Base-by-base conservation (phyloP, 2,888 invertebrate genomes). In the Hirtodrosophila trivittata region DNA sequence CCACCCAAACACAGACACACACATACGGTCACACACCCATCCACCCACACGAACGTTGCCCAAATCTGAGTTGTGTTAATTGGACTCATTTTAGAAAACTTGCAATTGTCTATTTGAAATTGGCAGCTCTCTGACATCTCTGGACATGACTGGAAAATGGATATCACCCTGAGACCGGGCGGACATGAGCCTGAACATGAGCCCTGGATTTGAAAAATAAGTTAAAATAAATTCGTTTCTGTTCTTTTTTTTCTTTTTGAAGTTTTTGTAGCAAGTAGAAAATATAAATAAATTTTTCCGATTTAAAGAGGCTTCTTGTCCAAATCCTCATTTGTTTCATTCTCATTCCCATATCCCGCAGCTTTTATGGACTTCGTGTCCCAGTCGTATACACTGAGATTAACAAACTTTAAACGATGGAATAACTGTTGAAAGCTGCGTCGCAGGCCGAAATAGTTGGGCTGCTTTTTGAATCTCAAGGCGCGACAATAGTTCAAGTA, bases 51-150 rank as follows among this genome's bases (percentile, higher is more conserved):
- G 16, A 86, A 64, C 86, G 73, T 68, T 81, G 86, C 86, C 83
- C 69, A 86, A 75, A 81, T 81, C 86, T 69, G 69, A 86, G 68
- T 33, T 77, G 64, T 83, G 80, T 78, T 81, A 81, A 81, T 81
- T 81, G 86, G 80, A 81, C 84, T 81, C 84, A 81, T 81, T 81
- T 81, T 67, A 73, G 77, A 66, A 72, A 83, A 67, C 49, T 67
- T 67, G 76, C 69, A 83, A 75, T 52, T 77, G 70, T 75, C 59
- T 75, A 66, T 82, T 71, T 54, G 45, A 51, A 74, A 78, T 85
- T 82, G 78, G 57, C 86, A 78, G 57, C 66, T 75, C 64, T 75
- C 57, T 74, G 86, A 77, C 71, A 67, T 25, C n/a, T 38, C 32
- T 33, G 38, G 56, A 50, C 52, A 60, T 6, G 28, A n/a, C 28